Percentiles rank a stretch among this genome's conserved stretches.
phyloP scores from a whole-genome alignment of 2,888 invertebrate species.

The Ectemnius continuus region DNA sequence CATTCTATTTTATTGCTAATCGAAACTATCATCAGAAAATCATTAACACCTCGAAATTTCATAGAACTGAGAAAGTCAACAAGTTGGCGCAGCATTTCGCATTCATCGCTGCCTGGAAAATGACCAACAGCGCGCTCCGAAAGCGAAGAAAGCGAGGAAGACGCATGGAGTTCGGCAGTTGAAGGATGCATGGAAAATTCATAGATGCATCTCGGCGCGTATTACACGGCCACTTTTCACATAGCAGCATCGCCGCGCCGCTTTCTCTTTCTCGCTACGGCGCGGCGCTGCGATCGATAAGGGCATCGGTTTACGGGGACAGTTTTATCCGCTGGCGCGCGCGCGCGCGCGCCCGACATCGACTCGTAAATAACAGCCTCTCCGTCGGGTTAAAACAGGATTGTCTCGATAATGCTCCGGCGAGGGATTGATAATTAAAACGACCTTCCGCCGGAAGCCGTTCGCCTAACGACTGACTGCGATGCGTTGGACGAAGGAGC shows the following conservation, averaged over 20 bases:
- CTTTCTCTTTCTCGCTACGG: conserved; percentile 13
- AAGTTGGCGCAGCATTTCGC: too few species aligned
- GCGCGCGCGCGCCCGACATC: conserved; percentile 42
- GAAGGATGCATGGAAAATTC: conserved; percentile 51
- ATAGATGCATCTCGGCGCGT: conserved; percentile 43
- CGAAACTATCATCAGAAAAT: too few species aligned
- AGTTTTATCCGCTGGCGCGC: conserved; percentile 54
- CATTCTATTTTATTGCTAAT: too few species aligned
- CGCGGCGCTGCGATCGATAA: conserved; percentile 42
- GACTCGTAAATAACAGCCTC: conserved; percentile 50
- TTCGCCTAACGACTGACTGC: too few species aligned
- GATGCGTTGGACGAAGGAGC: too few species aligned
- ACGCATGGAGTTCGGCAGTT: conserved; percentile 40
- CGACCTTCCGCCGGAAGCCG: conserved; percentile 4
- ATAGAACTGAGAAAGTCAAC: too few species aligned
- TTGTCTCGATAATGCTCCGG: conserved; percentile 20
- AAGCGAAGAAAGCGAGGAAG: conserved; percentile 22
- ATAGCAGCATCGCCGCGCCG: conserved; percentile 16
- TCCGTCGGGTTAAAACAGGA: conserved; percentile 19
- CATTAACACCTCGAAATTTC: too few species aligned
- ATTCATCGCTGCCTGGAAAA: neutral
- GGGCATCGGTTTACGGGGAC: conserved; percentile 51
- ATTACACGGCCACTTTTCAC: conserved; percentile 44
- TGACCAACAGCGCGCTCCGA: conserved; percentile 8
- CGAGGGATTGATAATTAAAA: conserved; percentile 45